Evolutionary conservation across 2,888 invertebrate genomes (phyloP).

Genomic region (Esperia sulphurella): DNA sequence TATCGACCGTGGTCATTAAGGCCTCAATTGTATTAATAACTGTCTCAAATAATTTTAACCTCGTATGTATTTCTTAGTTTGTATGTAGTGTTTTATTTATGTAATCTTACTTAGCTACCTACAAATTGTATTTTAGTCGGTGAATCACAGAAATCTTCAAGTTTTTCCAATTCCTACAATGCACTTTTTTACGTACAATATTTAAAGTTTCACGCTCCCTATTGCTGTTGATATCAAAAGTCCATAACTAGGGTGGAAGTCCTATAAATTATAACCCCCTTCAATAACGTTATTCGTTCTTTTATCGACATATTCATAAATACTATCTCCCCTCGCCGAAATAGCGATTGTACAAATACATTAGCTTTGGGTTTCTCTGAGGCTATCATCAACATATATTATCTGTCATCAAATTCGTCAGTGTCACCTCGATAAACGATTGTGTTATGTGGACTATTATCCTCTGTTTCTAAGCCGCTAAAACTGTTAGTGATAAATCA

Average conservation of each 20-base stretch:
- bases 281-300: conserved; percentile 23
- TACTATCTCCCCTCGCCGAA: conserved; percentile 6
- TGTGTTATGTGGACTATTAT: conserved; percentile 48
- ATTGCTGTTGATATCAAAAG: conserved; percentile 22
- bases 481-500: conserved; percentile 62
- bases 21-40: conserved; percentile 36
- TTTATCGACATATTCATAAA: conserved; percentile 7
- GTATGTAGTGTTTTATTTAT: background rate
- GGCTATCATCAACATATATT: conserved; percentile 20
- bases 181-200: background rate
- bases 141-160: too few relatives aligned
- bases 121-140: background rate
- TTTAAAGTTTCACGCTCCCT: conserved; percentile 16
- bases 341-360: conserved; percentile 14
- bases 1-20: conserved; percentile 36
- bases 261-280: conserved; percentile 32
- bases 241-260: conserved; percentile 27
- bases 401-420: conserved; percentile 48
- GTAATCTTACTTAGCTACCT: background rate
- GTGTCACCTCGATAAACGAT: conserved; percentile 49
- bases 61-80: background rate
- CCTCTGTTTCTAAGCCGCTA: conserved; percentile 53
- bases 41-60: conserved; percentile 27
- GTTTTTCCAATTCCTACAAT: too few relatives aligned
- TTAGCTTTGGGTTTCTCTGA: conserved; percentile 3